Percentiles rank a stretch among this genome's conserved stretches.
Evolutionary conservation across 1,140 invertebrate genomes (phyloP).

Genomic region (Papilio dardanus): DNA sequence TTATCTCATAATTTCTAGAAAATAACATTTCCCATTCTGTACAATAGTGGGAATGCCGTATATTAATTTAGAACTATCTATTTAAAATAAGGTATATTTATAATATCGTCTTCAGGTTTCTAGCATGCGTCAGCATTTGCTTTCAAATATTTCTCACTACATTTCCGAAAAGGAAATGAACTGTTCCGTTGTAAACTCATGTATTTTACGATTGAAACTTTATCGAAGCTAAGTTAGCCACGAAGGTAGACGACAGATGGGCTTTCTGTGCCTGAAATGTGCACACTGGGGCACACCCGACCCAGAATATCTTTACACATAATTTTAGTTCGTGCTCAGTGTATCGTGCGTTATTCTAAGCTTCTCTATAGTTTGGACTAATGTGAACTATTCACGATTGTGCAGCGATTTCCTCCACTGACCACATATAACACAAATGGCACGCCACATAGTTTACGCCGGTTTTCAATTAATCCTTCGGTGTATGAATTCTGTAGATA

Average conservation of each 20-base stretch:
- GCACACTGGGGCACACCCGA: too few species aligned
- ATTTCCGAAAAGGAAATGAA: neutral
- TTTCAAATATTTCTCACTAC: neutral
- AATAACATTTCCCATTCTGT: too few species aligned
- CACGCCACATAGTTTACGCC: neutral
- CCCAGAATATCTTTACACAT: too few species aligned
- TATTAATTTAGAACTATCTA: too few species aligned
- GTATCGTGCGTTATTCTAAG: neutral
- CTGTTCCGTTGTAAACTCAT: neutral
- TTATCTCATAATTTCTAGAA: too few species aligned
- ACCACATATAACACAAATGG: slow-evolving; percentile 5
- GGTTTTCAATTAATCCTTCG: neutral
- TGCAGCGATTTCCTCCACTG: neutral
- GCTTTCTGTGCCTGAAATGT: too few species aligned
- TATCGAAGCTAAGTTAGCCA: neutral
- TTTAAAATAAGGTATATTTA: too few species aligned
- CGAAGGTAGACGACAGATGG: too few species aligned
- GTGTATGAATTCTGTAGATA: neutral
- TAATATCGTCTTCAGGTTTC: neutral
- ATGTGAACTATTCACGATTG: neutral
- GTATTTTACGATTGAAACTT: neutral
- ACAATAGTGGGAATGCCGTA: too few species aligned
- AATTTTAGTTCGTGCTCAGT: neutral
- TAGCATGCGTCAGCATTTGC: neutral
- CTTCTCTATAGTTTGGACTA: neutral